Evolutionary conservation across 2,797 vertebrate genomes (phyloP).

Genomic region (Numenius phaeopus): DNA sequence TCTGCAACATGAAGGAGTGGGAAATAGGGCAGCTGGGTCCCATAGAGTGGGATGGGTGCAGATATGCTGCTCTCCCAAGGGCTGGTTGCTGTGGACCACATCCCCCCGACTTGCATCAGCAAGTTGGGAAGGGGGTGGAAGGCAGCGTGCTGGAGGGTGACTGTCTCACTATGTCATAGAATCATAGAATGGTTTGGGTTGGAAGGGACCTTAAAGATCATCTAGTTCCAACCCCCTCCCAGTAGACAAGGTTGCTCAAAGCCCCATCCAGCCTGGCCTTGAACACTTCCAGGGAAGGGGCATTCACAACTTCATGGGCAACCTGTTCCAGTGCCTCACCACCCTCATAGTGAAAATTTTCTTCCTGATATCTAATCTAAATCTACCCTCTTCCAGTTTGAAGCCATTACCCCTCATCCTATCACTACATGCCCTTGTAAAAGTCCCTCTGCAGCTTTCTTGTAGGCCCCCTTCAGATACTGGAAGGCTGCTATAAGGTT

Average conservation of each 20-base stretch:
- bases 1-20: neutral
- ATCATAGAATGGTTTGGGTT: neutral
- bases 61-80: neutral
- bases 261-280: neutral
- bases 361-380: neutral
- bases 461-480: neutral
- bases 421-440: neutral
- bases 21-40: neutral
- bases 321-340: neutral
- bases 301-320: neutral
- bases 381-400: neutral
- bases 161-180: neutral
- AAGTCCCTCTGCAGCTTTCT: neutral
- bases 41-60: neutral
- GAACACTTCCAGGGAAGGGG: neutral
- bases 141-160: rapidly evolving
- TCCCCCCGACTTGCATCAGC: rapidly evolving
- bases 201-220: neutral
- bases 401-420: neutral
- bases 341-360: neutral
- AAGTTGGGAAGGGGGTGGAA: neutral
- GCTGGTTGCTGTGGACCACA: neutral
- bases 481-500: neutral
- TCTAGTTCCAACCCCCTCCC: neutral
- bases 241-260: neutral